phyloP scores from a whole-genome alignment of 2,797 vertebrate genomes.

The Pipistrellus nathusii region DNA sequence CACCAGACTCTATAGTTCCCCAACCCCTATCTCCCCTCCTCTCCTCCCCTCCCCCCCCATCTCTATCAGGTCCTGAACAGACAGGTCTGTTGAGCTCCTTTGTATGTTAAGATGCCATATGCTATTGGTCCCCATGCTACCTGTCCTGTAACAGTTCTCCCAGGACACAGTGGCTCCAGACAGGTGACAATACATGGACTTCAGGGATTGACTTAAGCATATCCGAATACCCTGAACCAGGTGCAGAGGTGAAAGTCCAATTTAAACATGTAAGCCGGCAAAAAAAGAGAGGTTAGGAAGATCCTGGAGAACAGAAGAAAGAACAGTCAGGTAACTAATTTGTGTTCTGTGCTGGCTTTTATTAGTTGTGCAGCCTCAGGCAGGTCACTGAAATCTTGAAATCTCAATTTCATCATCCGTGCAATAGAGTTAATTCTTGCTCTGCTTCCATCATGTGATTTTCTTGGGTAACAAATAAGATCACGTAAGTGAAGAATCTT shows the following conservation, averaged over 20 bases:
- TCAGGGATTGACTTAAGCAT: neutral
- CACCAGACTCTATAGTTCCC: neutral
- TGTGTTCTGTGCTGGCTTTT: neutral
- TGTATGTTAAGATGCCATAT: neutral
- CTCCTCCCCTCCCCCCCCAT: accelerated
- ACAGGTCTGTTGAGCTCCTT: neutral
- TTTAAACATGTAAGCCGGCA: neutral
- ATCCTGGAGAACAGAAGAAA: neutral
- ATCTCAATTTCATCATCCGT: neutral
- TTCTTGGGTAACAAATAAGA: neutral
- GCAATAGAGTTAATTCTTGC: neutral
- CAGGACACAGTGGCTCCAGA: neutral
- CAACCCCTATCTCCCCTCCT: neutral
- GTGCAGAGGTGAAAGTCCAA: neutral
- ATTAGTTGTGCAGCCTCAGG: neutral
- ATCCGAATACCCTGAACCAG: neutral
- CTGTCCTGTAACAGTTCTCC: too few species aligned
- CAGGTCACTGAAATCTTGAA: neutral
- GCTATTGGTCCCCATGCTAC: neutral
- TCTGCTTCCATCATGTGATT: neutral
- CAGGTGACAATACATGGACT: neutral
- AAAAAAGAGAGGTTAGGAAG: neutral
- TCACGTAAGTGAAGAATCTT: neutral
- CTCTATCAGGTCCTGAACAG: accelerated
- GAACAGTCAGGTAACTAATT: neutral